Conservation (phyloP, 2,888 invertebrate species). For the Scaptomyza parva region DNA sequence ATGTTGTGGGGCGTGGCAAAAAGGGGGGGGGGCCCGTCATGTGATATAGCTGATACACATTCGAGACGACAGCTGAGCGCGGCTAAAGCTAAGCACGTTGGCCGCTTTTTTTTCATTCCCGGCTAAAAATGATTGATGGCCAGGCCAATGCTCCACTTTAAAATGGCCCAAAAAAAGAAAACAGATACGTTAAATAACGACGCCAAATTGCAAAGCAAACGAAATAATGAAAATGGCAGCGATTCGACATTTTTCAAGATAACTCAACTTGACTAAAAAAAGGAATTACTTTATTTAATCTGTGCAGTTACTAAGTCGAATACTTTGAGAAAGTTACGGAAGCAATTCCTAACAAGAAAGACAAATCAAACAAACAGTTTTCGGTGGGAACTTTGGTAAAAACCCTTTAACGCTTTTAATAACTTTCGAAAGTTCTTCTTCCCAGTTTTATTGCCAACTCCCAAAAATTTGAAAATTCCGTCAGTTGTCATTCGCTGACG, state of each 20-base stretch:
- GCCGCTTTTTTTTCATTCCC: conserved; percentile 21
- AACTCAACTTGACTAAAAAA: conserved; percentile 8
- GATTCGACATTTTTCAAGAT: conserved; percentile 35
- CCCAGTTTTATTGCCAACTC: no score
- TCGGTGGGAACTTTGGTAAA: conserved; percentile 9
- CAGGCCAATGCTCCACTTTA: conserved; percentile 69
- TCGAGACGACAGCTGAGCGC: conserved; percentile 70
- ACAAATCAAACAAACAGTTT: not conserved
- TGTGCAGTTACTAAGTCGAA: not conserved
- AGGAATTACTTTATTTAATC: not conserved
- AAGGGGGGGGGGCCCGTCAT: conserved; percentile 15
- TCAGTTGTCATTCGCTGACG: conserved; percentile 23
- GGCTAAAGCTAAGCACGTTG: conserved; percentile 39
- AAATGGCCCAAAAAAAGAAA: conserved; percentile 49
- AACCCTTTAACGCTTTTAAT: conserved; percentile 15
- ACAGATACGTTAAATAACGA: conserved; percentile 55
- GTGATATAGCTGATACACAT: conserved; percentile 67
- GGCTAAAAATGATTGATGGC: conserved; percentile 71
- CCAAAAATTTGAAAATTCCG: conserved; percentile 10
- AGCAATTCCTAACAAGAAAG: not conserved
- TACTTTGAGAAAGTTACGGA: not conserved
- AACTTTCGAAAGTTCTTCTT: conserved; percentile 18
- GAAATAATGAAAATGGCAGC: conserved; percentile 43
- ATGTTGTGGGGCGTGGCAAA: conserved; percentile 38
- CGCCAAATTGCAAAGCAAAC: conserved; percentile 57